phyloP scores from a whole-genome alignment of 2,113 vertebrate species.

The Centropristis striata region DNA sequence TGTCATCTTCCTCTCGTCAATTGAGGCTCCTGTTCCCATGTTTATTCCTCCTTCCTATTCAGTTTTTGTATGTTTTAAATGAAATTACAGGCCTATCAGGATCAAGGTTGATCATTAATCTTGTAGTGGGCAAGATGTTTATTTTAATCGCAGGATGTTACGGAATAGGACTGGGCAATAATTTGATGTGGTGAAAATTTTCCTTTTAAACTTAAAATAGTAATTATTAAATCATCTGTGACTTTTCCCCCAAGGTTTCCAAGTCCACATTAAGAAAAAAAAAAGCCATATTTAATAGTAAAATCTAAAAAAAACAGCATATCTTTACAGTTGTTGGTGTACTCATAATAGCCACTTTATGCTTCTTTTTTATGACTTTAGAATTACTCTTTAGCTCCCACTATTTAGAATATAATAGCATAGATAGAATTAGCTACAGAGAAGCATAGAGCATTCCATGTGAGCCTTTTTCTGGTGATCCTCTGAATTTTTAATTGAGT shows the following conservation, averaged over 20 bases:
- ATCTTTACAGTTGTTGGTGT: background rate
- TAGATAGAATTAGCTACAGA: too few species aligned
- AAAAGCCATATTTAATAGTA: too few species aligned
- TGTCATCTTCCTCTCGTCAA: background rate
- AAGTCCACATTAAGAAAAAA: background rate
- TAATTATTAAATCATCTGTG: too few species aligned
- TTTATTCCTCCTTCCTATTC: background rate
- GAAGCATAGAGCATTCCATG: too few species aligned
- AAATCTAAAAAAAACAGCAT: background rate
- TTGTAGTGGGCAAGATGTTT: background rate
- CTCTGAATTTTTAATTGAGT: conserved; percentile 21
- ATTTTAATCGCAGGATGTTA: background rate
- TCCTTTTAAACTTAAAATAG: too few species aligned
- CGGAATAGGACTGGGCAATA: background rate
- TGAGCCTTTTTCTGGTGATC: background rate
- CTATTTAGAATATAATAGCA: background rate
- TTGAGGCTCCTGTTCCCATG: background rate
- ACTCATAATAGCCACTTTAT: background rate
- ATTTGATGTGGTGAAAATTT: background rate
- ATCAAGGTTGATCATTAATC: conserved; percentile 4
- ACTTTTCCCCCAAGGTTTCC: too few species aligned
- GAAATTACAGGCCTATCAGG: conserved; percentile 34
- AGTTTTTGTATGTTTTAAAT: background rate
- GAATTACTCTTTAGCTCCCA: too few species aligned
- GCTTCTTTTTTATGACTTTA: background rate